Evolutionary conservation across 2,797 vertebrate species (phyloP), one percentile per base, ranked within the genome.

Genomic region (Discoglossus pictus): DNA sequence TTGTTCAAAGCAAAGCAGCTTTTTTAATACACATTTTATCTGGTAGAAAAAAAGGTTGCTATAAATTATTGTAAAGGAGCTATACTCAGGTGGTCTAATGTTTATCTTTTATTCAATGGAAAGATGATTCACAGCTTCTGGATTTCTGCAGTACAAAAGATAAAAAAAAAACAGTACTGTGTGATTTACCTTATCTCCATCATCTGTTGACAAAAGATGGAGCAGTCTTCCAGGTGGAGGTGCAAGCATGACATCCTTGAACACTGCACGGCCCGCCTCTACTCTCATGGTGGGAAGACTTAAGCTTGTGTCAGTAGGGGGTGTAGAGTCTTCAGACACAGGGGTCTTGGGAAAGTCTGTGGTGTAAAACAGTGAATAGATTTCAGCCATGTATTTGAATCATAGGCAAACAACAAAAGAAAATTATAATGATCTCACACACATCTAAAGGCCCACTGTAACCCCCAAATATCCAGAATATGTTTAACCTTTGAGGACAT

Each of bases 141-240:
- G 4, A 4, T 31, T 4, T 8, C 8, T 31, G 27, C 4, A 31
- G 27, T 31, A 1, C n/a, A 16, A 51, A 6, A 27, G 7, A 23
- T 16, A 16, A 6, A 9, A 16, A 2, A 27, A 27, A 31, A 51
- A n/a, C n/a, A n/a, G n/a, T n/a, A n/a, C n/a, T n/a, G n/a, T n/a
- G n/a, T n/a, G n/a, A n/a, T 69, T 63, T 72, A 84, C 82, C 80
- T 88, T 61, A 1, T 16, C 65, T 43, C 68, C 1, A 51, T 72
- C 21, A 1, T 74, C 65, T 44, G 76, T 21, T 9, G 75, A 67
- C 16, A 74, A 53, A 68, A 77, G 42, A 0, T 77, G 58, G 12
- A 39, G 64, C 18, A 70, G 69, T 43, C 61, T 42, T 1, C 61
- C 59, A 0, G 80, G 75, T 2, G 75, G 74, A 3, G 75, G 64